Evolutionary conservation across 1,140 invertebrate genomes (phyloP), one percentile per base, ranked within the genome.

Genomic region (Ctenoplectra terminalis): DNA sequence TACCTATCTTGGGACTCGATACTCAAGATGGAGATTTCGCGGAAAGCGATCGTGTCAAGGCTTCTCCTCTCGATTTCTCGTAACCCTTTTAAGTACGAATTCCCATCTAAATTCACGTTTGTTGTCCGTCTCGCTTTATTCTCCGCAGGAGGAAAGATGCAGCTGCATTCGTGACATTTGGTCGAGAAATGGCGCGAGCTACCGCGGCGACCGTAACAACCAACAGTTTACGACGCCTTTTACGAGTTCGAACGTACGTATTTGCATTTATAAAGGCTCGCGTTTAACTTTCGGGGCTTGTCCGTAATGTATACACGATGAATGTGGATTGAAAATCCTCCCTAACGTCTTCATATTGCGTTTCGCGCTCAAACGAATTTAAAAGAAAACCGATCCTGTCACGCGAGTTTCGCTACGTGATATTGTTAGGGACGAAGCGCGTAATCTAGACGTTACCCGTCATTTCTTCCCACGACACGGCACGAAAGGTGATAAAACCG

Each of bases 201-300:
- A n/a, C n/a, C n/a, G n/a, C n/a, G n/a, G n/a, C n/a, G n/a, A n/a
- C n/a, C n/a, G n/a, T n/a, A 81, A 64, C 73, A 48, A 64, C 60
- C 23, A 37, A 54, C 50, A 37, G 48, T 81, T 74, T 81, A 72
- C 78, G 70, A 54, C 2, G 5, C 2, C 26, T 61, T 79, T 79
- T 72, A 72, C 56, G 76, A 61, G n/a, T 23, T 9, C 31, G 54
- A 78, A n/a, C 46, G 23, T n/a, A 61, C 54, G 54, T 50, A 48
- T 61, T 40, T 52, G 54, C 76, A 61, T 78, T 78, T 76, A 76
- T 5, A 64, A 40, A 48, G n/a, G 8, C 6, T 23, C 8, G 1
- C n/a, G 31, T 56, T 56, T 29, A 54, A 40, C 23, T 66, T 72
- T 52, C 29, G 8, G 31, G 48, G 11, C 52, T 40, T 6, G 34